Evolutionary conservation across 1,140 invertebrate genomes (phyloP).

Genomic region (Trichonephila clavata): DNA sequence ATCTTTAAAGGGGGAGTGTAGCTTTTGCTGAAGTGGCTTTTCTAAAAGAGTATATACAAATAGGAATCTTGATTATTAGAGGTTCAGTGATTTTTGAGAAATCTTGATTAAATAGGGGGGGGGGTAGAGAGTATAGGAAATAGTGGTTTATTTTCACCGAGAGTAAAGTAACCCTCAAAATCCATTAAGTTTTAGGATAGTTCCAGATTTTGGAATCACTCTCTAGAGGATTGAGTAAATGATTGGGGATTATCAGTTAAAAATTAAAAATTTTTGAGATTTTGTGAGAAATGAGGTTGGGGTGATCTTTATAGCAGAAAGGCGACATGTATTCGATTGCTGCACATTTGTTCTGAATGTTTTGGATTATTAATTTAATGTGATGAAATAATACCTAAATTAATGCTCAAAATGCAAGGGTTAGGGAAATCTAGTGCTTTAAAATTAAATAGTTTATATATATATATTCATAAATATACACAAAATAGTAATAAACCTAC

Average conservation of each 20-base stretch:
- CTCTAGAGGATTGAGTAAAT: neutral
- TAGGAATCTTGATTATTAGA: neutral
- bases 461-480: no score
- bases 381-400: no score
- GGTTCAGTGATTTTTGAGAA: conserved; percentile 12
- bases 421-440: no score
- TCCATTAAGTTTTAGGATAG: neutral
- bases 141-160: neutral
- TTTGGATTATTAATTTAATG: no score
- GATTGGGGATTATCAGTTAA: neutral
- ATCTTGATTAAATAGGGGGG: neutral
- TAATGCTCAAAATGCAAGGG: no score
- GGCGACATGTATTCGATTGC: no score
- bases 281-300: no score
- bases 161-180: conserved; percentile 5
- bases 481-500: no score
- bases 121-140: neutral
- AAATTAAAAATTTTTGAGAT: neutral
- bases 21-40: conserved; percentile 24
- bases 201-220: neutral
- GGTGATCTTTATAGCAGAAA: no score
- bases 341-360: no score
- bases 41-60: neutral
- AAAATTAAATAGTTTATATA: no score
- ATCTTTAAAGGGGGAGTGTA: neutral